Conservation (phyloP, 1,140 invertebrate species). For the Trichogramma pretiosum region DNA sequence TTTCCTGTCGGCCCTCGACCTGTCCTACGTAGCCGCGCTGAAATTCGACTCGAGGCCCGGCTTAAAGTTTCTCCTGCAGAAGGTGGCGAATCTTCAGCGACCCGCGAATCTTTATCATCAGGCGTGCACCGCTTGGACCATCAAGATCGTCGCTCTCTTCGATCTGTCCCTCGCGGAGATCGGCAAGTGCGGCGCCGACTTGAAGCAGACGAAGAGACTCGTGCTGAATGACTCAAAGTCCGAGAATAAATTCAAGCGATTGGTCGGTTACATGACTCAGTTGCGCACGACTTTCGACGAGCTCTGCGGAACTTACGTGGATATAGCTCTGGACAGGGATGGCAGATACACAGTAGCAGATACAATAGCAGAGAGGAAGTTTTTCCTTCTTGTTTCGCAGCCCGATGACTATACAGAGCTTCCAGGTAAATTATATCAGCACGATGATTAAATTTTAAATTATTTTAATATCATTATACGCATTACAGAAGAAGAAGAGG, state of each 20-base stretch:
- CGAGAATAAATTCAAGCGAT: conserved; percentile 18
- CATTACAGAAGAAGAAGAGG: neutral
- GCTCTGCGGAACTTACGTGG: conserved; percentile 55
- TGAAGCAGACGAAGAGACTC: conserved; percentile 53
- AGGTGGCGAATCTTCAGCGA: conserved; percentile 77
- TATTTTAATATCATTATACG: too few relatives aligned
- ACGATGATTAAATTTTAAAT: too few relatives aligned
- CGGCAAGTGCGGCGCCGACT: conserved; percentile 48
- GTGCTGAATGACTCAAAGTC: conserved; percentile 41
- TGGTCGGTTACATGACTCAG: conserved; percentile 30
- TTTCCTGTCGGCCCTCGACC: conserved; percentile 68
- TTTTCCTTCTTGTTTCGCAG: conserved; percentile 56
- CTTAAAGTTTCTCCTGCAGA: conserved; percentile 86
- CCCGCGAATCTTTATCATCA: conserved; percentile 88
- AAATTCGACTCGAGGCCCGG: conserved; percentile 84
- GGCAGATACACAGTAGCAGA: conserved; percentile 50
- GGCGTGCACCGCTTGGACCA: conserved; percentile 82
- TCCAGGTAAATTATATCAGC: conserved; percentile 24
- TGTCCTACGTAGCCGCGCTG: conserved; percentile 69
- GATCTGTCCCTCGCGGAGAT: conserved; percentile 51
- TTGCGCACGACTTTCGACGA: conserved; percentile 47
- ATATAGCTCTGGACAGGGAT: conserved; percentile 51
- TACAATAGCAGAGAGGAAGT: conserved; percentile 50
- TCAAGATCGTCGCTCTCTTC: conserved; percentile 78
- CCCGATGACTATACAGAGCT: conserved; percentile 54